Evolutionary conservation across 2,888 invertebrate species (phyloP).

Genomic region (Pterostichus niger): DNA sequence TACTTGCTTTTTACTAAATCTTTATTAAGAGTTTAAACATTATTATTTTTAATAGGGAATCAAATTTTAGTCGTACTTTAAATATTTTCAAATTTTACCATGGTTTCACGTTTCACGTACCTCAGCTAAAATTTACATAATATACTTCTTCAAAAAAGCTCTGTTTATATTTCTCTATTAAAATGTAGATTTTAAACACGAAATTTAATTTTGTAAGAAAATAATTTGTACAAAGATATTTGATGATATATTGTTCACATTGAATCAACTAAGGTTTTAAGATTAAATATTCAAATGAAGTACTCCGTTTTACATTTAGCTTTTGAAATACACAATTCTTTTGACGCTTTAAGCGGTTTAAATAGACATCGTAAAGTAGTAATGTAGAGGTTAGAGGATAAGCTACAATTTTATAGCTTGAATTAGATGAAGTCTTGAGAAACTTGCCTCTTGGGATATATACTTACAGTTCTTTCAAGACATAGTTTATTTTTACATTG

Average conservation of each 20-base stretch:
- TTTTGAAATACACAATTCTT: constrained; percentile 10
- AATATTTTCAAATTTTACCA: background rate
- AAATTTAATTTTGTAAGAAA: constrained; percentile 15
- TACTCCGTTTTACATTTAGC: background rate
- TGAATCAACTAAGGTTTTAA: constrained; percentile 4
- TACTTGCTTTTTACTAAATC: too few relatives aligned
- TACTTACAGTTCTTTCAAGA: too few relatives aligned
- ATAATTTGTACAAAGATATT: background rate
- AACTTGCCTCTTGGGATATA: background rate
- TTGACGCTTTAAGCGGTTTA: background rate
- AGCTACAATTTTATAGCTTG: constrained; percentile 20
- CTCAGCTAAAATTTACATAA: constrained; percentile 23
- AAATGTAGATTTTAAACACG: background rate
- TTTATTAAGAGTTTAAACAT: too few relatives aligned
- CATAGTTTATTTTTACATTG: too few relatives aligned
- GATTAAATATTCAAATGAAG: constrained; percentile 21
- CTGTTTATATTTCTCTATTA: constrained; percentile 10
- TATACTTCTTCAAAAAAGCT: constrained; percentile 8
- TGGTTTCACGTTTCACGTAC: background rate
- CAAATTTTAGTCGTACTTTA: background rate
- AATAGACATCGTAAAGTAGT: constrained; percentile 15
- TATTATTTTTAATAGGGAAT: too few relatives aligned
- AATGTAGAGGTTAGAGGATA: background rate
- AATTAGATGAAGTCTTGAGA: background rate
- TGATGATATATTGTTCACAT: background rate